Evolutionary conservation across 2,888 invertebrate genomes (phyloP).

Genomic region (Drosophila flavopinicola): DNA sequence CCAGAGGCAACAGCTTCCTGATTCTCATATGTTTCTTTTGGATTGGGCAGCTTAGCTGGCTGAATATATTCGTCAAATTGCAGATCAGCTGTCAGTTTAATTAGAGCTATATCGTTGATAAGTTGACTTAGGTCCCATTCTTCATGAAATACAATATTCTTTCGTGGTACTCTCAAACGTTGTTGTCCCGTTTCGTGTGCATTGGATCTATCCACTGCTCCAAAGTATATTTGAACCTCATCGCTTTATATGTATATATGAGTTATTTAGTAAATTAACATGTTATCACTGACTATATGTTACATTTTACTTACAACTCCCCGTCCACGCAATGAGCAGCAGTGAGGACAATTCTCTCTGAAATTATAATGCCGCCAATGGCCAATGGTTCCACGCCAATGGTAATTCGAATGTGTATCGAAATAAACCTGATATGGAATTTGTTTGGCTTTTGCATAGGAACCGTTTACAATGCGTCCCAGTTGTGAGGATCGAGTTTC

Average conservation of each 20-base stretch:
- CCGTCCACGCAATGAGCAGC: constrained; percentile 21
- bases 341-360: constrained; percentile 14
- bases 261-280: too few species aligned
- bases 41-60: constrained; percentile 10
- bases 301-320: neutral
- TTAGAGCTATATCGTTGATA: constrained; percentile 28
- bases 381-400: too few species aligned
- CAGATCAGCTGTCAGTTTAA: constrained; percentile 21
- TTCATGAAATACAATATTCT: constrained; percentile 3
- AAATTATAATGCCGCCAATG: constrained; percentile 26
- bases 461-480: neutral
- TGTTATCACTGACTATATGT: too few species aligned
- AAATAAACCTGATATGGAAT: constrained; percentile 28
- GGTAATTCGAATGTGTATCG: too few species aligned
- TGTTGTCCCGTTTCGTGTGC: constrained; percentile 16
- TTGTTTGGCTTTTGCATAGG: constrained; percentile 10
- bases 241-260: neutral
- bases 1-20: constrained; percentile 10
- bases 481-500: neutral
- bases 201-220: constrained; percentile 6
- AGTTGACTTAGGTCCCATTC: rapidly evolving
- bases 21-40: constrained; percentile 2
- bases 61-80: constrained; percentile 15
- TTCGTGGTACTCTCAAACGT: neutral
- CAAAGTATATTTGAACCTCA: constrained; percentile 7